Conservation (phyloP, 2,888 invertebrate genomes). For the Tridacna gigas region DNA sequence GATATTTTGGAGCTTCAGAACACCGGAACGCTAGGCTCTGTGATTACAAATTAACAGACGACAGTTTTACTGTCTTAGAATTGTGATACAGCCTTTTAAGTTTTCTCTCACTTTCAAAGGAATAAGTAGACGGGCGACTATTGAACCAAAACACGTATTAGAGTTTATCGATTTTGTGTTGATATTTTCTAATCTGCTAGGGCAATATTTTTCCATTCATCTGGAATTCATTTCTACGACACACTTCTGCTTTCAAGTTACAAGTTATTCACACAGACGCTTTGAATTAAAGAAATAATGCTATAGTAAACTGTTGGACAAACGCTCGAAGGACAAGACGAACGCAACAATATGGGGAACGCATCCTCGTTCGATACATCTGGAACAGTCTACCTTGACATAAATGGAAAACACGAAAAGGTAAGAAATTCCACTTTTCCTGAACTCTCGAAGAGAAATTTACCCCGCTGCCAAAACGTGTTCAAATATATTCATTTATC, state of each 20-base stretch:
- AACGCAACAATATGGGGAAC: slow-evolving; percentile 76
- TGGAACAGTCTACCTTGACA: slow-evolving; percentile 75
- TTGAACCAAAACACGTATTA: background rate
- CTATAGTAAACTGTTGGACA: no score
- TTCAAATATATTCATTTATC: no score
- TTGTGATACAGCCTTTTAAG: background rate
- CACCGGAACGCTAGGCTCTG: background rate
- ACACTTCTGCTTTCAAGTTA: no score
- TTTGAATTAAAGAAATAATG: no score
- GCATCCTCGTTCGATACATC: slow-evolving; percentile 79
- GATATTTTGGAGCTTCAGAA: background rate
- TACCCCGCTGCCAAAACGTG: no score
- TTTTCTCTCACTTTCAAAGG: background rate
- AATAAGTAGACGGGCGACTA: background rate
- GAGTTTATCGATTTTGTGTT: background rate
- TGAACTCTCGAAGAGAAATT: no score
- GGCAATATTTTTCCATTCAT: background rate
- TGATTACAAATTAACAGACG: slow-evolving; percentile 9
- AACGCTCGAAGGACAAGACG: background rate
- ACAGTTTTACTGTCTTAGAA: background rate
- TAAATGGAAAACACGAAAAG: slow-evolving; percentile 81
- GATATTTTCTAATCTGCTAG: background rate
- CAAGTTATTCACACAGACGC: no score
- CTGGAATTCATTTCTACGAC: no score
- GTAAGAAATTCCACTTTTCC: slow-evolving; percentile 58